A percentile compares a stretch with the other conserved stretches of the same genome.
phyloP scores from a whole-genome alignment of 1,140 invertebrate genomes.

The Dolichoris vasculosae region DNA sequence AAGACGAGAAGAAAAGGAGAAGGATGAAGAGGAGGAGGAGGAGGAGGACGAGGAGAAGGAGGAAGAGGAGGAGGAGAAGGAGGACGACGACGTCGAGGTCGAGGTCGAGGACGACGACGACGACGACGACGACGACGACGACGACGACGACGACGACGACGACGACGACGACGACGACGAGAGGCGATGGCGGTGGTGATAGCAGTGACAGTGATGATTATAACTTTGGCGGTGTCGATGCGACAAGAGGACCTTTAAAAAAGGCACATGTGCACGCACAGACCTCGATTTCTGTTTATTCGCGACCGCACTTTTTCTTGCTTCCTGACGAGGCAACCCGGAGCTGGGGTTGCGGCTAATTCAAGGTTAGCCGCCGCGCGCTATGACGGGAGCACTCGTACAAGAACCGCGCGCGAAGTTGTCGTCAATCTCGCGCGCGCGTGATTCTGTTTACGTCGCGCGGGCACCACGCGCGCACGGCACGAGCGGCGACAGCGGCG shows the following conservation, averaged over 20 bases:
- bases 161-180: neutral
- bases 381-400: neutral
- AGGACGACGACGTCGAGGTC: too few species aligned
- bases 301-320: too few species aligned
- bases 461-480: neutral
- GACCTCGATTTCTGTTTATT: neutral
- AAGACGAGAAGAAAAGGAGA: neutral
- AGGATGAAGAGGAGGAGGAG: too few species aligned
- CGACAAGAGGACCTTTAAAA: conserved; percentile 9
- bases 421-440: neutral
- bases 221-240: neutral
- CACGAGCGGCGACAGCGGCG: neutral
- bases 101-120: too few species aligned
- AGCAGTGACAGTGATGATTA: neutral
- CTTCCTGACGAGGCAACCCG: too few species aligned
- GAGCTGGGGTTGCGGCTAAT: too few species aligned
- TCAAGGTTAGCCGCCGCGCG: neutral
- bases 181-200: too few species aligned
- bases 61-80: too few species aligned
- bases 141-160: neutral
- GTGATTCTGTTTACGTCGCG: conserved; percentile 21
- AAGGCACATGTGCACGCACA: neutral
- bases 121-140: too few species aligned
- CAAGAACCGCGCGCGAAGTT: neutral
- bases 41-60: too few species aligned